phyloP scores from a whole-genome alignment of 2,888 invertebrate genomes.

The Anthrax anthrax region DNA sequence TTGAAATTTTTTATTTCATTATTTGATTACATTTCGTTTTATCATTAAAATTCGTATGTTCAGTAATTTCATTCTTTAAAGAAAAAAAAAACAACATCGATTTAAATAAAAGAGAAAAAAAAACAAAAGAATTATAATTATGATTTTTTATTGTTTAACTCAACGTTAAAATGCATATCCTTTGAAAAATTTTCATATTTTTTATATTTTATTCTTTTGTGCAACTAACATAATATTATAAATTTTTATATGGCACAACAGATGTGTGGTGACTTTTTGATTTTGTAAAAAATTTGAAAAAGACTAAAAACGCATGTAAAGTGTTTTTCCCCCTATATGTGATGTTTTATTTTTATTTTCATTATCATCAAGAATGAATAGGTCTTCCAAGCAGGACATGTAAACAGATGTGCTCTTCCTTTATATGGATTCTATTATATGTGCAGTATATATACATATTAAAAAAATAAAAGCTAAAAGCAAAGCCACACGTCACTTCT shows the following conservation, averaged over 20 bases:
- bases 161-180: too few relatives aligned
- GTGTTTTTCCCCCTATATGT: background rate
- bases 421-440: background rate
- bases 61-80: too few relatives aligned
- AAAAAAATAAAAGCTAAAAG: background rate
- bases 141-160: too few relatives aligned
- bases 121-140: too few relatives aligned
- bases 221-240: too few relatives aligned
- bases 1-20: too few relatives aligned
- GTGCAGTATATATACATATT: background rate
- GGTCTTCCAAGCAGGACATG: background rate
- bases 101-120: too few relatives aligned
- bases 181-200: too few relatives aligned
- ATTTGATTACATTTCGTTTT: too few relatives aligned
- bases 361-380: background rate
- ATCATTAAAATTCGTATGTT: too few relatives aligned
- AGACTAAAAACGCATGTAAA: conserved; percentile 5
- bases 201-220: too few relatives aligned
- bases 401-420: background rate
- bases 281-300: conserved; percentile 7
- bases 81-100: too few relatives aligned
- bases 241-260: conserved; percentile 1
- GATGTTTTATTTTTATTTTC: background rate
- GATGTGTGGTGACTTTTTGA: conserved; percentile 8
- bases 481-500: background rate